Evolutionary conservation across 2,888 invertebrate species (phyloP), one percentile per base, ranked within the genome.

Genomic region (Dolichopus griseipennis): DNA sequence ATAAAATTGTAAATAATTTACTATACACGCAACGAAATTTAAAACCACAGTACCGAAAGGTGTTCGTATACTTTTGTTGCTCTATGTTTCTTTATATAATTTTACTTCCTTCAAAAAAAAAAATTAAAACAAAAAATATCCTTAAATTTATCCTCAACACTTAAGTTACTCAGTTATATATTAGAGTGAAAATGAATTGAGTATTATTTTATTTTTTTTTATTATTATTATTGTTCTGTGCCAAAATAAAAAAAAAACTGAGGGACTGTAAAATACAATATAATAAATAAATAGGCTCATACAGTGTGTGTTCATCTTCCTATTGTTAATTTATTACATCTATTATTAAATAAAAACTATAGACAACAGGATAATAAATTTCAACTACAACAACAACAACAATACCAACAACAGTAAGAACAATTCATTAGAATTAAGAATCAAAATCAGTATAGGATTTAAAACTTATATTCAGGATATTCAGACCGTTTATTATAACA

Each of bases 341-440:
- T 52, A 52, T 52, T 52, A 52, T 52, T 52, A 52, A 52, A 52
- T 52, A 52, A 52, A 52, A 52, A 52, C 52, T 52, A 52, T 52
- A 52, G 52, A 52, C 52, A 52, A 52, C 52, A 27, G n/a, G 52
- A 52, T 52, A 52, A 18, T 15, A 52, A 52, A 52, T 18, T 37
- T 10, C 37, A 37, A 37, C 27, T 27, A 27, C 27, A 37, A 52
- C n/a, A 52, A 52, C 5, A 52, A 52, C 15, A 52, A 18, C 15
- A 43, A 43, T 43, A 43, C 7, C 43, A 15, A 15, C 7, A 15
- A 43, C 3, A 15, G 12, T 15, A 15, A 15, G 3, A 15, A 43
- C 15, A 52, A 15, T 41, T 12, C 9, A 41, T 2, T 2, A 52
- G 52, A 15, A 52, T 52, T 18, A 52, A 52, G n/a, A 52, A 52